Base-by-base conservation (phyloP, 2,113 vertebrate species). In the Tetrax tetrax region DNA sequence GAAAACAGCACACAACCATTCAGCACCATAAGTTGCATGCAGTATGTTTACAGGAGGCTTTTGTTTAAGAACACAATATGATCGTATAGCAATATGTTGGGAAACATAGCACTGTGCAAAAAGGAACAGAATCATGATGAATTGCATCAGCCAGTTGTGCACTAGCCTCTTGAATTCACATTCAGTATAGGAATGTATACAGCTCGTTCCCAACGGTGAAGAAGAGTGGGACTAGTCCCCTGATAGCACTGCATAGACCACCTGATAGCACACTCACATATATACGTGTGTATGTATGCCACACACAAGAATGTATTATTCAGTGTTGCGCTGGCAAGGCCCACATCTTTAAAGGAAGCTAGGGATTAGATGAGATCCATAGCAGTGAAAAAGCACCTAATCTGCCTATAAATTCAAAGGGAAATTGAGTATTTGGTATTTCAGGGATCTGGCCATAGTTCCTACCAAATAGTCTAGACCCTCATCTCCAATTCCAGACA, bases 281-380 rank as follows among this genome's bases (percentile, higher is more conserved):
- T n/a, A 31, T 0, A 0, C 38, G 29, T 56, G 17, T 13, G 22
- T n/a, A 25, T 13, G 19, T 45, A 19, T 54, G 33, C 5, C 9
- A 31, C 21, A n/a, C 28, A 20, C 5, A 74, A 24, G 12, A 15
- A 43, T 10, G 5, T 45, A 33, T 57, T 51, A 60, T 47, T 57
- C n/a, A 25, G 14, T 45, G 50, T 61, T 76, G 35, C 8, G 27
- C n/a, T 66, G 27, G n/a, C 27, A 81, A 77, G 53, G 21, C 8
- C 51, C 56, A 21, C 3, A n/a, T 31, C 37, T 48, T 75, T 53
- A 80, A 63, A 64, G 56, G 25, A 59, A 75, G 24, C 6, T 69
- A 35, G 20, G 31, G 25, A 70, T 43, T 33, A 59, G 24, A 48
- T 27, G 19, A 64, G 22, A 69, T 19, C 43, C 21, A 53, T 43